phyloP scores from a whole-genome alignment of 2,888 invertebrate genomes.

The Noctua pronuba region DNA sequence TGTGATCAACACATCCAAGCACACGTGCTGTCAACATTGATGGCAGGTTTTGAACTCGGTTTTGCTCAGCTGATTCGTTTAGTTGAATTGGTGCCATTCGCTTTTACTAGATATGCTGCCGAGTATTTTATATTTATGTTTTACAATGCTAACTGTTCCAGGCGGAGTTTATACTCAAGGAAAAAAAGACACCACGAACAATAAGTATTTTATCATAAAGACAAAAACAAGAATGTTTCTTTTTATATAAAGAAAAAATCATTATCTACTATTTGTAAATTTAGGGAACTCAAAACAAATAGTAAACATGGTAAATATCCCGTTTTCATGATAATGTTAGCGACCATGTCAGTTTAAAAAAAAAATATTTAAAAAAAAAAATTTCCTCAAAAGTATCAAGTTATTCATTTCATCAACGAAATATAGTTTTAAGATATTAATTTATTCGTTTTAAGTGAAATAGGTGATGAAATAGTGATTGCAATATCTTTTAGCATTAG shows the following conservation, averaged over 20 bases:
- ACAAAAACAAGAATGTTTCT: background rate
- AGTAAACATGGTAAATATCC: no score
- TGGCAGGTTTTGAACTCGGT: background rate
- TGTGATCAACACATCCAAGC: background rate
- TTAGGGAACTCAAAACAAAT: no score
- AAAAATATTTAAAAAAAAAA: no score
- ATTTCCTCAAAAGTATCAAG: constrained; percentile 2
- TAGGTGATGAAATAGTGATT: constrained; percentile 34
- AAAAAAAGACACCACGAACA: background rate
- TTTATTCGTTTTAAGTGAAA: constrained; percentile 22
- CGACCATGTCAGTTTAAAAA: no score
- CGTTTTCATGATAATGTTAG: no score
- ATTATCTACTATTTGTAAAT: no score
- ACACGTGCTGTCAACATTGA: background rate
- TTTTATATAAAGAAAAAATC: background rate
- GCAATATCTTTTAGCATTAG: constrained; percentile 45
- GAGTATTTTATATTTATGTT: background rate
- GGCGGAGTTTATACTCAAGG: no score
- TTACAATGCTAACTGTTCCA: background rate
- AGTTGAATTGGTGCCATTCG: background rate
- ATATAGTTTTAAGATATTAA: constrained; percentile 9
- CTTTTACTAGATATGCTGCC: no score
- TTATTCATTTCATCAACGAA: constrained; percentile 35
- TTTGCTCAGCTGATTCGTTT: background rate
- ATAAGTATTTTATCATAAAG: background rate